Conservation (phyloP, 2,797 vertebrate genomes). For the Sebastes cheni region DNA sequence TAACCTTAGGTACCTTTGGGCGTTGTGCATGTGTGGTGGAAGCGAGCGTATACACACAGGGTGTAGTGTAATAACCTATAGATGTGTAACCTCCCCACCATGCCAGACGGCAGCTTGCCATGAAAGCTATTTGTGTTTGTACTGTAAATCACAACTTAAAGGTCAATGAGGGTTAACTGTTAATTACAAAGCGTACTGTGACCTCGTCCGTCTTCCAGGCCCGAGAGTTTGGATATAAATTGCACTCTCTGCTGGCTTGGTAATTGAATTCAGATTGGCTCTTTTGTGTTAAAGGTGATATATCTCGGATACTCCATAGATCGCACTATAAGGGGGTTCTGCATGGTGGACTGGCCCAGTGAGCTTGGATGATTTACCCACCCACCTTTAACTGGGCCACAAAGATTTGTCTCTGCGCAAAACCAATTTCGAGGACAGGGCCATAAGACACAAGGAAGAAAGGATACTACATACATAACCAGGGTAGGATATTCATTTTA, state of each 20-base stretch:
- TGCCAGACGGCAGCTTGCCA: neutral
- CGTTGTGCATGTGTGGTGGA: neutral
- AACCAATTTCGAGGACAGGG: slow-evolving; percentile 48
- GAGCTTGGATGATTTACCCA: slow-evolving; percentile 66
- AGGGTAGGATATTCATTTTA: neutral
- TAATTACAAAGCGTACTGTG: slow-evolving; percentile 66
- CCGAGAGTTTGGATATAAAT: slow-evolving; percentile 70
- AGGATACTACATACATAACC: slow-evolving; percentile 4
- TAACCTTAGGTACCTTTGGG: neutral
- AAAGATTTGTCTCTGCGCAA: slow-evolving; percentile 53
- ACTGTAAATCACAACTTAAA: slow-evolving; percentile 63
- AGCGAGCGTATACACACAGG: neutral
- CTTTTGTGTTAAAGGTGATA: slow-evolving; percentile 66
- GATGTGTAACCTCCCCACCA: neutral
- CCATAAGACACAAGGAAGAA: slow-evolving; percentile 14
- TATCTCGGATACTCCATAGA: slow-evolving; percentile 54
- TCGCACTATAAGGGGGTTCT: slow-evolving; percentile 28
- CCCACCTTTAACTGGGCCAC: slow-evolving; percentile 46
- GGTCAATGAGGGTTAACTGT: slow-evolving; percentile 67
- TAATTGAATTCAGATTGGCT: slow-evolving; percentile 78
- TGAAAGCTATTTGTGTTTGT: slow-evolving; percentile 34
- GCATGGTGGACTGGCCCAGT: slow-evolving; percentile 32
- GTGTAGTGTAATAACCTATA: neutral
- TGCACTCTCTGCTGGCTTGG: slow-evolving; percentile 45
- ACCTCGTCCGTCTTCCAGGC: slow-evolving; percentile 62